Percentiles rank a stretch among this genome's conserved stretches.
These are phyloP conservation scores for Pseudeuparius sepicola DNA, from an alignment of 2,888 invertebrate genomes.

Conservation along the genomic window DNA sequence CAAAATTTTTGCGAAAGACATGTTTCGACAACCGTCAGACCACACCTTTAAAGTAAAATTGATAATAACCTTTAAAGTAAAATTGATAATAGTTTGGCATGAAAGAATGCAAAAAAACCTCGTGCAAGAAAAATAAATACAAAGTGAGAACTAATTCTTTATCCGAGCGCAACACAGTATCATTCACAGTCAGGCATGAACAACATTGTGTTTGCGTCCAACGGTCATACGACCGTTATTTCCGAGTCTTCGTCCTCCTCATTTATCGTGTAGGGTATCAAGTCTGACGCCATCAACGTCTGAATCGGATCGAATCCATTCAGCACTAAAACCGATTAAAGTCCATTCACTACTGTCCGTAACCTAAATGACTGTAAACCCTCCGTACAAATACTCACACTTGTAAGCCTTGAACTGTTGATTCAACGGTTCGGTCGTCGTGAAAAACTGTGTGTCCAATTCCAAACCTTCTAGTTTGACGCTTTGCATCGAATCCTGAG, in stretches of 20 bases:
- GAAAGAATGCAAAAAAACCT: no score
- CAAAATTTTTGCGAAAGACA: no score
- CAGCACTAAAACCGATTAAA: constrained; percentile 22
- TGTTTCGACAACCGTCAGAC: no score
- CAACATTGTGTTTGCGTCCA: constrained; percentile 14
- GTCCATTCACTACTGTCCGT: not conserved
- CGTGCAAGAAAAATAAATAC: no score
- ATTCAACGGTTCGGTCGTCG: constrained; percentile 24
- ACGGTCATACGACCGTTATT: constrained; percentile 34
- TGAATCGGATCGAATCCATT: constrained; percentile 25
- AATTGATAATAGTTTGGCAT: no score
- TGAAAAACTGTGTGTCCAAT: constrained; percentile 27
- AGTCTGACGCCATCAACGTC: constrained; percentile 23
- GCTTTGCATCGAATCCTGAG: constrained; percentile 25
- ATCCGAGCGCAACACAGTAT: no score
- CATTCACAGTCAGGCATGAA: not conserved
- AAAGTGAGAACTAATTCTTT: no score
- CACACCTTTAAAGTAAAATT: no score
- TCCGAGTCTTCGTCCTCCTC: constrained; percentile 34
- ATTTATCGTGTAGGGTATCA: constrained; percentile 26
- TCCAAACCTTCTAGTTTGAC: constrained; percentile 29
- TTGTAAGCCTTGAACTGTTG: constrained; percentile 27
- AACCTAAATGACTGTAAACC: not conserved
- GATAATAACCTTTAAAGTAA: no score
- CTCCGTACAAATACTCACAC: constrained; percentile 22